Base-by-base conservation (phyloP, 53 echinoderm and acorn worm species). In the Mesocentrotus franciscanus region DNA sequence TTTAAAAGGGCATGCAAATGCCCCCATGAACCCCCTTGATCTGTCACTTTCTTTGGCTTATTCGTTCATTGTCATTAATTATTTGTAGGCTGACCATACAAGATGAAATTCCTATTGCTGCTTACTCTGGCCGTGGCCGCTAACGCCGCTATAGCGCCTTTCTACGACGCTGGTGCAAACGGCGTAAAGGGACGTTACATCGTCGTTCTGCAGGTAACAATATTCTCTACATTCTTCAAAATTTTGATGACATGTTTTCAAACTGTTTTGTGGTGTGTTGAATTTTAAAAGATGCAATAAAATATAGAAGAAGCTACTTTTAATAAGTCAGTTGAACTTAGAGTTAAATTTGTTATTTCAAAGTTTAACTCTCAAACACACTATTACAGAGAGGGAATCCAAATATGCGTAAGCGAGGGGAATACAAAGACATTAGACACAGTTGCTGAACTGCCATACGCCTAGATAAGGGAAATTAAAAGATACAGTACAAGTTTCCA, bases 201-300 rank as follows among this genome's bases (percentile, higher is more conserved):
- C 71, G 95, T 94, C 22, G 95, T 94, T 36, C 87, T 94, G 10
- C 62, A 94, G 87, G 95, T 94, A 62, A 76, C 68, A 68, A 85
- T 78, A 27, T 30, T 78, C 4, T 78, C 34, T 34, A n/a, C 14
- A 8, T 78, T 30, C 12, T 7, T 33, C 68, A 68, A 20, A 24
- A 68, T 26, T 61, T 61, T 22, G 24, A 22, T 68, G 20, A 24
- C 68, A 24, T 4, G 24, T 49, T 49, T 49, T 49, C 68, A 68
- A 24, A 2, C 9, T 24, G 17, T 68, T 22, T 68, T 68, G 9
- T 24, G 24, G 6, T 68, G 18, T 68, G 22, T 68, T 68, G 68
- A 68, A 68, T 68, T 26, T 49, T 49, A 49, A 6, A 49, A 49
- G 49, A 49, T 49, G 49, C 49, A 49, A 7, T 49, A 49, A 7